Conservation (phyloP, 92 coral and sea anemone species). For the Epizoanthus scotinus region DNA sequence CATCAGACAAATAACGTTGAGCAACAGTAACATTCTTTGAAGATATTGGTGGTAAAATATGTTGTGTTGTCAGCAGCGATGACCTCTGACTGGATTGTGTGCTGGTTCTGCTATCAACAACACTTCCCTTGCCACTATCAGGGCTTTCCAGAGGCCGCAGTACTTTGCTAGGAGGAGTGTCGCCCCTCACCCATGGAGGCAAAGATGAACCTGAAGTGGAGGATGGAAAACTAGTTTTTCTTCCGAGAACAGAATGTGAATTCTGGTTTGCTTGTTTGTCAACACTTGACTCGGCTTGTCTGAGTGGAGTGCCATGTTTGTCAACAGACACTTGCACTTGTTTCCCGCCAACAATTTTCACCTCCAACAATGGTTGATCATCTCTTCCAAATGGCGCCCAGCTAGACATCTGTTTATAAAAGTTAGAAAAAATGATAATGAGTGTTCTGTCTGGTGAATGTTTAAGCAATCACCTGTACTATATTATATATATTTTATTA, state of each 20-base stretch:
- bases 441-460: too few relatives aligned
- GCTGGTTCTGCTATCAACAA: background rate
- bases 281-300: background rate
- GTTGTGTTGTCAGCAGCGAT: constrained; percentile 48
- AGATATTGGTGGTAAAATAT: constrained; percentile 70
- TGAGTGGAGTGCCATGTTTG: constrained; percentile 62
- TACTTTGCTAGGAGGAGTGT: constrained; percentile 74
- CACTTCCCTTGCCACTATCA: constrained; percentile 14
- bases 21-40: background rate
- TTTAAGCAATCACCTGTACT: too few relatives aligned
- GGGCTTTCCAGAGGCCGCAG: constrained; percentile 53
- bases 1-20: constrained; percentile 1
- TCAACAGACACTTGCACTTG: constrained; percentile 77
- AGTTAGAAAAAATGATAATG: background rate
- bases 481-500: too few relatives aligned
- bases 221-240: background rate
- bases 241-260: constrained; percentile 11
- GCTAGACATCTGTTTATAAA: constrained; percentile 62
- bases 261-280: constrained; percentile 8
- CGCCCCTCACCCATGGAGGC: constrained; percentile 71
- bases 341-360: constrained; percentile 81
- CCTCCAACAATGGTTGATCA: constrained; percentile 80
- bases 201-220: background rate
- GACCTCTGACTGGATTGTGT: constrained; percentile 6
- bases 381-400: constrained; percentile 89